Evolutionary conservation across 2,113 vertebrate genomes (phyloP), one percentile per base, ranked within the genome.

Genomic region (Aptenodytes forsteri): DNA sequence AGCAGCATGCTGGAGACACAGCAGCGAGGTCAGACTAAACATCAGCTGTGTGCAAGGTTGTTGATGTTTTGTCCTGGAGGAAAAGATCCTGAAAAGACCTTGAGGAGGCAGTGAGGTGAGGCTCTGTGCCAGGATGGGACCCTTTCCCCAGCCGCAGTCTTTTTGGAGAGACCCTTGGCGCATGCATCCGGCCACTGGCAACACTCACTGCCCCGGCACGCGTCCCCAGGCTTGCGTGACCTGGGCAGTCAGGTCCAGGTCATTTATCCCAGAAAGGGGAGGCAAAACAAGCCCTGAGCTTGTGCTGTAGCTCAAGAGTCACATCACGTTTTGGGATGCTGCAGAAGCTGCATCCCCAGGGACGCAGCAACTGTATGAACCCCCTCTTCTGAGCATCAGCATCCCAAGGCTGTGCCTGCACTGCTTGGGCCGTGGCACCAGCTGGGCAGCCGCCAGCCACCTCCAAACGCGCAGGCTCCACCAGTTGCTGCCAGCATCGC

Each of bases 191-290:
- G n/a, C 54, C 2, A 1, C 56, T 80, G 59, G 49, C 79, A 44
- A 4, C 1, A 7, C 38, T 93, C 1, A 0, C 72, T 75, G 44
- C 20, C 46, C 40, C 1, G 0, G 4, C 0, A 0, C 2, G 2
- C 1, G 1, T 49, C 13, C 40, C 34, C 38, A 11, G 46, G 34
- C 36, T 70, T 30, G 64, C 0, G 3, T 30, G 88, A 32, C 29
- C 71, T 9, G 34, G 59, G 49, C 3, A 36, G 36, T 36, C 36
- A 36, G 36, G 36, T 36, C 36, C 36, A 36, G 36, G 36, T 36
- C 36, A 1, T 64, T 91, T 46, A 38, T 50, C 47, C 67, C 62
- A 89, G 84, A 65, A 55, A 59, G 3, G 16, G 27, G n/a, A 54
- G 54, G 59, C 9, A 78, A 52, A 59, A 17, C n/a, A 34, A 44